A percentile compares a stretch with the other conserved stretches of the same genome.
phyloP scores from a whole-genome alignment of 2,888 invertebrate genomes.

The Agrotis exclamationis region DNA sequence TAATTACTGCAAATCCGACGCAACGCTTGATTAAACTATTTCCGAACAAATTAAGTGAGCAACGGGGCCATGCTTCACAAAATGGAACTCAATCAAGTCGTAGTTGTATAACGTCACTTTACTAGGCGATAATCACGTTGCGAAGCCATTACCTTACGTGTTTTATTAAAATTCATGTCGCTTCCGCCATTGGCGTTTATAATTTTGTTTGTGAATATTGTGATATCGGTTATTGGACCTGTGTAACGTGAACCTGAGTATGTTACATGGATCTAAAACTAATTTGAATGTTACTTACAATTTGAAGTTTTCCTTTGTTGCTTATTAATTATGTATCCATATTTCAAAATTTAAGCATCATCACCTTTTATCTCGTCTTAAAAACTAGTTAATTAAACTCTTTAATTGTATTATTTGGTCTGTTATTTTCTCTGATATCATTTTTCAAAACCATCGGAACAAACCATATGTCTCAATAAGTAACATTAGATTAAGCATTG shows the following conservation, averaged over 20 bases:
- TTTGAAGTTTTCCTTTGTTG: no score
- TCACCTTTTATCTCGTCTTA: no score
- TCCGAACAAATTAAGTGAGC: slow-evolving; percentile 76
- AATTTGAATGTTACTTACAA: no score
- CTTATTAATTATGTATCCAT: no score
- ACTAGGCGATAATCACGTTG: slow-evolving; percentile 56
- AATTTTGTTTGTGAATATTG: slow-evolving; percentile 37
- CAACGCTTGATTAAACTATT: slow-evolving; percentile 81
- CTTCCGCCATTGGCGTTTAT: slow-evolving; percentile 20
- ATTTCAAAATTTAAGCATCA: no score
- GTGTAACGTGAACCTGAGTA: no score
- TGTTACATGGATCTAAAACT: no score
- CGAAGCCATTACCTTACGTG: slow-evolving; percentile 42
- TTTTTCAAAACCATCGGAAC: background rate
- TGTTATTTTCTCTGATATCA: background rate
- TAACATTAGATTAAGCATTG: slow-evolving; percentile 44
- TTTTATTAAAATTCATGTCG: slow-evolving; percentile 50
- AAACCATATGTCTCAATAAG: slow-evolving; percentile 7
- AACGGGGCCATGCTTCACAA: slow-evolving; percentile 66
- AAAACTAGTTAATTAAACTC: no score
- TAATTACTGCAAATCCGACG: slow-evolving; percentile 81
- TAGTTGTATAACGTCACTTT: slow-evolving; percentile 51
- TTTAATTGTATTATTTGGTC: no score
- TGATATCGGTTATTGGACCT: slow-evolving; percentile 12
- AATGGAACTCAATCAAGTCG: slow-evolving; percentile 65